phyloP scores from a whole-genome alignment of 2,888 invertebrate genomes.

The Drosophila monieri region DNA sequence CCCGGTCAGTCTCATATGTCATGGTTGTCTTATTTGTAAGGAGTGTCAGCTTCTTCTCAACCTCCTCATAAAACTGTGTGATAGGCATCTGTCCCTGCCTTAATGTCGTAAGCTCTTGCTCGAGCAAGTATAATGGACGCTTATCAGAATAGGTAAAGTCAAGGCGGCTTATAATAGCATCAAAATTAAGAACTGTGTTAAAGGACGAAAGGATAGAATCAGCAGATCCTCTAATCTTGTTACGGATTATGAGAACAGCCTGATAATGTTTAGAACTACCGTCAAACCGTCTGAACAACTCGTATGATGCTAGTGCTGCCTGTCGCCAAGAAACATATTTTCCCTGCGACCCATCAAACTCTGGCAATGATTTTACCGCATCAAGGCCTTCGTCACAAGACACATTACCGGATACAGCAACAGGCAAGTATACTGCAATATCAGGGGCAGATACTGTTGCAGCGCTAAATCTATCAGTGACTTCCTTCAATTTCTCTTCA shows the following conservation, averaged over 20 bases:
- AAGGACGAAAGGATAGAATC: constrained; percentile 2
- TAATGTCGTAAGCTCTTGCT: neutral
- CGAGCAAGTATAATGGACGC: neutral
- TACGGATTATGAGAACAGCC: too few species aligned
- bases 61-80: neutral
- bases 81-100: neutral
- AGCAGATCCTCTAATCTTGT: constrained; percentile 4
- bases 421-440: too few species aligned
- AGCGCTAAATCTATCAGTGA: too few species aligned
- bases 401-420: too few species aligned
- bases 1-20: neutral
- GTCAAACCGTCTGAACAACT: neutral
- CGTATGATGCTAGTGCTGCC: too few species aligned
- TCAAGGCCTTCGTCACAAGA: too few species aligned
- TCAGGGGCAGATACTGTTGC: too few species aligned
- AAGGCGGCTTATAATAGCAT: neutral
- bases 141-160: neutral
- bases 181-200: neutral
- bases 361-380: too few species aligned
- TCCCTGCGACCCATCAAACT: too few species aligned
- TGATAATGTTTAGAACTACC: too few species aligned
- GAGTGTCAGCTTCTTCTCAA: constrained; percentile 4
- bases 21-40: neutral
- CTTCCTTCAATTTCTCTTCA: too few species aligned
- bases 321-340: too few species aligned